Base-by-base conservation (phyloP, 2,113 vertebrate genomes). In the Mesembrinibis cayennensis region DNA sequence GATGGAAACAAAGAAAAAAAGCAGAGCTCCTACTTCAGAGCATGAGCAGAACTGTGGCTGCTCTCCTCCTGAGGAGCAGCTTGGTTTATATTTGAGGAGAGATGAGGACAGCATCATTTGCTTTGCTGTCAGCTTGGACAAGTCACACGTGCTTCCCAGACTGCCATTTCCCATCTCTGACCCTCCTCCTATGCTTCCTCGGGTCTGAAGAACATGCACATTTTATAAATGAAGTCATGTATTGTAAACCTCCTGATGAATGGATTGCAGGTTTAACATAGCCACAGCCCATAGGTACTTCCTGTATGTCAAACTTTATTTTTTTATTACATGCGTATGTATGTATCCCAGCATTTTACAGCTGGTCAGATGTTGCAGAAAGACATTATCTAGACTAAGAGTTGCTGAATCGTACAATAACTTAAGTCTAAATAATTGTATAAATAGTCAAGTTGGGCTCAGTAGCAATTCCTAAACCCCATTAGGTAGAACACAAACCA, bases 401-500 rank as follows among this genome's bases (percentile, higher is more conserved):
- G 38, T 13, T 92, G 79, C 26, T 74, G 42, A 62, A 26, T n/a
- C 2, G 0, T 63, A 47, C 42, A 65, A 21, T 77, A 49, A 32
- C 7, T 11, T 34, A 69, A 72, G 36, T 53, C 45, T 74, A 67
- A 67, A 66, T 58, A 52, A 40, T 9, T 56, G 78, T 19, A 34
- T 49, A 50, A 59, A 53, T 62, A 71, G 52, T 66, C 32, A 34
- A 34, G n/a, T 13, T 87, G 18, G 34, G 21, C 42, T 53, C 32
- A 45, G 55, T n/a, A 88, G 47, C 32, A 71, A n/a, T 71, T 90
- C n/a, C 21, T 67, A 67, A 90, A 71, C 13, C 3, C 22, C 32
- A 4, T 30, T 85, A 25, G 27, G 19, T 55, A 59, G 34, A 61
- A n/a, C 11, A 36, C 0, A 0, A 50, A 52, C 49, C 9, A 52